phyloP scores from a whole-genome alignment of 2,113 vertebrate genomes.

The Mola mola region DNA sequence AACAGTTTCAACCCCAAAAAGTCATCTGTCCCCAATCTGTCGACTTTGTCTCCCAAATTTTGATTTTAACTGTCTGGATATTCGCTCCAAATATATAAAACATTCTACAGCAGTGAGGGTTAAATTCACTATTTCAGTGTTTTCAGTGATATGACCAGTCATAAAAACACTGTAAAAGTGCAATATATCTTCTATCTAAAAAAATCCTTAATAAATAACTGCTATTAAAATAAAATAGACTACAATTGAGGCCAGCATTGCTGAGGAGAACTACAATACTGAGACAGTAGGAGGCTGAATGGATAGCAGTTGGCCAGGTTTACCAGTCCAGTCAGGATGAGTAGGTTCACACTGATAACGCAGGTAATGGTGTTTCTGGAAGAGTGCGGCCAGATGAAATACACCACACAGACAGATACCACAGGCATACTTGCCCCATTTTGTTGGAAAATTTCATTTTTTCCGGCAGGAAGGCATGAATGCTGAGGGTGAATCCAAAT shows the following conservation, averaged over 20 bases:
- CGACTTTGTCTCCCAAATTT: slow-evolving; percentile 24
- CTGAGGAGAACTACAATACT: slow-evolving; percentile 24
- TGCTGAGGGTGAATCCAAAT: slow-evolving; percentile 92
- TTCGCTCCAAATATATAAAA: not conserved
- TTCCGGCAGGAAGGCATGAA: slow-evolving; percentile 92
- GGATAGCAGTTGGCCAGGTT: slow-evolving; percentile 56
- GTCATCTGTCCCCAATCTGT: slow-evolving; percentile 44
- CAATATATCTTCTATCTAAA: not conserved
- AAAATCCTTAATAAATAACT: slow-evolving; percentile 18
- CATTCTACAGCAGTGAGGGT: not conserved
- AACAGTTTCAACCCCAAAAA: slow-evolving; percentile 68
- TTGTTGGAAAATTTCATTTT: slow-evolving; percentile 91
- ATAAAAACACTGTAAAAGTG: slow-evolving; percentile 3
- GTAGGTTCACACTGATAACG: slow-evolving; percentile 85
- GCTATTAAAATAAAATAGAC: slow-evolving; percentile 31
- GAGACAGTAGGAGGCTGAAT: slow-evolving; percentile 46
- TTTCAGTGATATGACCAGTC: not conserved
- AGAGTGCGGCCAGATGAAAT: slow-evolving; percentile 92
- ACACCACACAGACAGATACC: slow-evolving; percentile 87
- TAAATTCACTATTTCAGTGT: not conserved
- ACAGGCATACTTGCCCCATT: slow-evolving; percentile 87
- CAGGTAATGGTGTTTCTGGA: slow-evolving; percentile 92
- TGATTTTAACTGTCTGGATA: slow-evolving; percentile 11
- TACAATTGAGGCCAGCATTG: slow-evolving; percentile 16
- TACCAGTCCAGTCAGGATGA: slow-evolving; percentile 75